A percentile compares a stretch with the other conserved stretches of the same genome.
These are phyloP conservation scores for Nasalis larvatus DNA, from an alignment of 2,113 vertebrate species.

Conservation along the genomic window DNA sequence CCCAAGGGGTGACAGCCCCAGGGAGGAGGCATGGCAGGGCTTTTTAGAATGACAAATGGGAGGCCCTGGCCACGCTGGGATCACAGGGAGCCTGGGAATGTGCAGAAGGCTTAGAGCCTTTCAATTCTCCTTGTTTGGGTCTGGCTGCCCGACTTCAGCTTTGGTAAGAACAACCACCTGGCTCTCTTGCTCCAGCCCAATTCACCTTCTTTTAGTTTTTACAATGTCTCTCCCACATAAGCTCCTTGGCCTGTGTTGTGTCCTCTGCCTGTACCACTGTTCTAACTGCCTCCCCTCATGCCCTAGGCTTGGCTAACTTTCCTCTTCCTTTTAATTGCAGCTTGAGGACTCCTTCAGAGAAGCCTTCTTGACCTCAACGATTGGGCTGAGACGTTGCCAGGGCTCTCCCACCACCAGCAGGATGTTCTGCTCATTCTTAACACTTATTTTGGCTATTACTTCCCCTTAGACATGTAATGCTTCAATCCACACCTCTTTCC, in stretches of 20 bases:
- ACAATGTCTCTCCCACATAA: neutral
- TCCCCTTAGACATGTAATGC: accelerated
- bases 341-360: neutral
- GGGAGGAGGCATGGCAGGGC: neutral
- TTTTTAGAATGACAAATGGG: slow-evolving; percentile 19
- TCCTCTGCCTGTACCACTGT: neutral
- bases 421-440: accelerated
- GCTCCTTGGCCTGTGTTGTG: neutral
- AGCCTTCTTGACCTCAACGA: neutral
- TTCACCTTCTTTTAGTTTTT: neutral
- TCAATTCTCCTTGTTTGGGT: neutral
- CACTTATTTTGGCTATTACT: neutral
- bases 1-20: slow-evolving; percentile 38
- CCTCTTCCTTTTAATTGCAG: neutral
- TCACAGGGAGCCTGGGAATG: slow-evolving; percentile 39
- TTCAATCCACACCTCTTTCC: neutral
- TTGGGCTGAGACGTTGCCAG: neutral
- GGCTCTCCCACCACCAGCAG: too few relatives aligned
- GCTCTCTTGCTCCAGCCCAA: neutral
- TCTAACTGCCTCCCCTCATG: neutral
- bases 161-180: neutral
- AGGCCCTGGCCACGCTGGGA: neutral
- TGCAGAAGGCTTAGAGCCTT: neutral
- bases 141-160: neutral
- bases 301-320: neutral